Percentiles rank a stretch among this genome's conserved stretches.
Conservation (phyloP, 2,888 invertebrate species). For the Nesidiocoris tenuis region DNA sequence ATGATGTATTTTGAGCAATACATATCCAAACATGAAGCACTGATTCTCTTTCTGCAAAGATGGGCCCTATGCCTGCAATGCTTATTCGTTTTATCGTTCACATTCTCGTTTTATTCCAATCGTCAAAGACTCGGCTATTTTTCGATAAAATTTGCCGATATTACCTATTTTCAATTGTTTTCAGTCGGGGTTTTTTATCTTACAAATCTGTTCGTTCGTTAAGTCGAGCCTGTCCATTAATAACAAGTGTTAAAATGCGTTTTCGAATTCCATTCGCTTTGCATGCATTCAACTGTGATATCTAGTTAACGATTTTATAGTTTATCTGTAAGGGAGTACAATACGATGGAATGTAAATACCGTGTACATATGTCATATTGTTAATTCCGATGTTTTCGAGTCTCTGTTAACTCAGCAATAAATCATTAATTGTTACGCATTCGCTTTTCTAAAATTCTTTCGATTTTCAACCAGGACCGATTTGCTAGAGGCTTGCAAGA, state of each 20-base stretch:
- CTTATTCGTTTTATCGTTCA: too few species aligned
- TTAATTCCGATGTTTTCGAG: conserved; percentile 5
- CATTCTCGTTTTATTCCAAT: too few species aligned
- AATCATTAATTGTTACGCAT: conserved; percentile 37
- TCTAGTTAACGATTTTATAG: conserved; percentile 12
- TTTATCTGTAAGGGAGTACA: conserved; percentile 4
- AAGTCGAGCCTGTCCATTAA: conserved; percentile 15
- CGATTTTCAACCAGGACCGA: too few species aligned
- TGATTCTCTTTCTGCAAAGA: too few species aligned
- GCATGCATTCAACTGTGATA: conserved; percentile 41
- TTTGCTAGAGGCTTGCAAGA: too few species aligned
- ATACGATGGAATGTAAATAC: conserved; percentile 4
- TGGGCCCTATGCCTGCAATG: too few species aligned
- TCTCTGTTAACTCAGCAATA: conserved; percentile 38
- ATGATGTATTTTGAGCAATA: neutral
- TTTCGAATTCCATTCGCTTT: conserved; percentile 33
- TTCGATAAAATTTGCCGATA: too few species aligned
- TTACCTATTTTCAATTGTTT: conserved; percentile 11
- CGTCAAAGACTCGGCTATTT: too few species aligned
- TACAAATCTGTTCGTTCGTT: conserved; percentile 1
- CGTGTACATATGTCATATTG: conserved; percentile 24
- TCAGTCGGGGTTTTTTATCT: conserved; percentile 15
- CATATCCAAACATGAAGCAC: neutral
- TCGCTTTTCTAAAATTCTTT: too few species aligned
- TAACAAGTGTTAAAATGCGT: conserved; percentile 4